These are phyloP conservation scores for Leptinotarsa haldemani DNA, from an alignment of 2,888 invertebrate genomes.

Conservation along the genomic window DNA sequence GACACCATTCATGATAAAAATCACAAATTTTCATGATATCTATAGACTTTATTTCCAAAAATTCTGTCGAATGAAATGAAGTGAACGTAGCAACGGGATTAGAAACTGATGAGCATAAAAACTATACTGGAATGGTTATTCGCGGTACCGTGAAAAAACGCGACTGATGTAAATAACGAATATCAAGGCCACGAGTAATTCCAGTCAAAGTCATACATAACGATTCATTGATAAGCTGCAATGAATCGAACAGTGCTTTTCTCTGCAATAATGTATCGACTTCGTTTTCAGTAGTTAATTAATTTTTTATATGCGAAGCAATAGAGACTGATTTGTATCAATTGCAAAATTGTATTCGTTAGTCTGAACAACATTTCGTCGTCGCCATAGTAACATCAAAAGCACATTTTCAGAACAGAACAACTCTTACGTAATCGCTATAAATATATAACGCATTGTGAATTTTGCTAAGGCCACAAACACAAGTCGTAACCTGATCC, in stretches of 20 bases:
- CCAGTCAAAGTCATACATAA: conserved; percentile 8
- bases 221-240: neutral
- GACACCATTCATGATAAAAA: too few relatives aligned
- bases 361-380: conserved; percentile 6
- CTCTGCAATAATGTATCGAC: neutral
- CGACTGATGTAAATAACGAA: neutral
- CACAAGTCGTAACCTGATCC: conserved; percentile 20
- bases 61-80: too few relatives aligned
- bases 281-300: neutral
- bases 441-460: conserved; percentile 25
- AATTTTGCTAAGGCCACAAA: conserved; percentile 11
- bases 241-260: neutral
- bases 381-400: conserved; percentile 15
- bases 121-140: too few relatives aligned
- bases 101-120: too few relatives aligned
- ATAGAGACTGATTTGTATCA: neutral
- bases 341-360: neutral
- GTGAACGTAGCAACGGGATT: neutral
- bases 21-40: too few relatives aligned
- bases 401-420: conserved; percentile 8
- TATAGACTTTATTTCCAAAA: too few relatives aligned
- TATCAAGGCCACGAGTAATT: neutral
- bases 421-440: conserved; percentile 31
- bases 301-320: neutral
- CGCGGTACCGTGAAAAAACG: too few relatives aligned